Evolutionary conservation across 2,113 vertebrate species (phyloP), one percentile per base, ranked within the genome.

Genomic region (Fregata magnificens): DNA sequence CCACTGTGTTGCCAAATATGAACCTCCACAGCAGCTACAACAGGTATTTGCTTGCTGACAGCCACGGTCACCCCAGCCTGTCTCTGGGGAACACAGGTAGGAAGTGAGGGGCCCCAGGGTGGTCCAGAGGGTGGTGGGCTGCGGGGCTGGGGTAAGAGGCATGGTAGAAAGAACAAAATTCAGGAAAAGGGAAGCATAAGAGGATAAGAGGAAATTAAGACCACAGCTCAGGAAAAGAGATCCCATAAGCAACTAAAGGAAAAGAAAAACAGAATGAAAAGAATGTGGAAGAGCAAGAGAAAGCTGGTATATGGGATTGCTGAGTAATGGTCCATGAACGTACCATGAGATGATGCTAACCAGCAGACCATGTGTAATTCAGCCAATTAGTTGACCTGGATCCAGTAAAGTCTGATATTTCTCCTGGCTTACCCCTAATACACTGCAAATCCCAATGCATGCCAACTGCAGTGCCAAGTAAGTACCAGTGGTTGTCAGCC

Each of bases 101-200:
- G 36, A 82, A 52, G 19, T n/a, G 42, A 47, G 21, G 19, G 19
- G 13, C 7, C 36, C 0, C 0, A 44, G 10, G 10, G 6, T 44
- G 38, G 10, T 70, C 18, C 44, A 38, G 69, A 45, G 47, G 32
- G 19, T 32, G 16, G 11, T 82, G 65, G 22, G 63, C 36, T 86
- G 25, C 0, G 6, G 18, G 22, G 3, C 62, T 50, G 25, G 29
- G 9, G 3, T 87, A 52, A 13, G 17, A 50, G 25, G 24, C 24
- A 18, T 32, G 24, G 42, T 16, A 70, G 71, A 71, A 59, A 59
- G 25, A 79, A 71, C 10, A n/a, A 76, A 74, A 71, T 56, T 61
- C 29, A 67, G 34, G 34, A 18, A 45, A 65, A 55, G 12, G 19
- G 44, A 82, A 69, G 9, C 10, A 31, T 45, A 34, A 82, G 13